Evolutionary conservation across 2,888 invertebrate genomes (phyloP).

Genomic region (Criorhina ranunculi): DNA sequence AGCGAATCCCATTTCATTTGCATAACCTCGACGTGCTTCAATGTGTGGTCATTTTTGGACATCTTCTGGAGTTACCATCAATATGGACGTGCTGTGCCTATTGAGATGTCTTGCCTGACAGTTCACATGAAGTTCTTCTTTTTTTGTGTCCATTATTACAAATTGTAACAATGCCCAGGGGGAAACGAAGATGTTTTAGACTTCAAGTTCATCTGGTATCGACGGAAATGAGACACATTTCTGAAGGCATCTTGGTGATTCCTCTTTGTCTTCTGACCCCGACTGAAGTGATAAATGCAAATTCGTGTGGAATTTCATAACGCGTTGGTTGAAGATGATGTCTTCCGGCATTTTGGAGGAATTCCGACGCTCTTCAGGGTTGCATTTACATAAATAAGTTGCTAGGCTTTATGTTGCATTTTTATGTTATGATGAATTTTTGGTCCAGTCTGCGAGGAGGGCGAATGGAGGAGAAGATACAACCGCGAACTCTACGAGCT

Average conservation of each 20-base stretch:
- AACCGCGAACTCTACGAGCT: too few relatives aligned
- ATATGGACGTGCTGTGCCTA: constrained; percentile 62
- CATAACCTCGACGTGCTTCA: constrained; percentile 30
- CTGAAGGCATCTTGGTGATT: constrained; percentile 5
- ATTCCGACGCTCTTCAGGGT: not conserved
- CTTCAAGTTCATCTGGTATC: constrained; percentile 40
- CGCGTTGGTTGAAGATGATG: constrained; percentile 3
- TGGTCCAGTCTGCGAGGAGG: too few relatives aligned
- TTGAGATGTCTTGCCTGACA: constrained; percentile 22
- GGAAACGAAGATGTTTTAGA: constrained; percentile 2
- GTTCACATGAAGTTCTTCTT: constrained; percentile 12
- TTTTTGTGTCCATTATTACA: constrained; percentile 24
- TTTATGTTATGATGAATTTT: too few relatives aligned
- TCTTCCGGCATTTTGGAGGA: not conserved
- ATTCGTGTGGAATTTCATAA: constrained; percentile 4
- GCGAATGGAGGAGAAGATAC: too few relatives aligned
- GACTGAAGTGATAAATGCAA: constrained; percentile 1
- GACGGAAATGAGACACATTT: constrained; percentile 13
- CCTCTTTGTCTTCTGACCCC: constrained; percentile 25
- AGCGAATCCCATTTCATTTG: constrained; percentile 22
- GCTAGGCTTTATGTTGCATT: too few relatives aligned
- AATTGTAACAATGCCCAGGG: not conserved
- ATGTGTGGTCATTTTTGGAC: constrained; percentile 69
- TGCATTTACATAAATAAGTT: not conserved
- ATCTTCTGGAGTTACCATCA: constrained; percentile 53